These are phyloP conservation scores for Gila robusta DNA, from an alignment of 2,797 vertebrate genomes.

Conservation along the genomic window DNA sequence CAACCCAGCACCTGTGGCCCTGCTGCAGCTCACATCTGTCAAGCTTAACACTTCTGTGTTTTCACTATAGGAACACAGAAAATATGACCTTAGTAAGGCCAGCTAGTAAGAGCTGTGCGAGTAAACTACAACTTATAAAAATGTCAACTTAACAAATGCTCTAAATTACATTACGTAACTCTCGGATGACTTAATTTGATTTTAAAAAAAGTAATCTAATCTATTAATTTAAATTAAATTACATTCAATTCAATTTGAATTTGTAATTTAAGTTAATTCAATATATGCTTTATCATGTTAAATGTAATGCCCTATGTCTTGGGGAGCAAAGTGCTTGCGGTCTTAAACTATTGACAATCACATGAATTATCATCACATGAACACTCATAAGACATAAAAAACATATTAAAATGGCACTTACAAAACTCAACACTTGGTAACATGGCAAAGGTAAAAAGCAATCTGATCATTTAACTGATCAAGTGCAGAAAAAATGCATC, in stretches of 20 bases:
- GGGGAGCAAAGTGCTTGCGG: background rate
- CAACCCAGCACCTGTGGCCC: slow-evolving; percentile 76
- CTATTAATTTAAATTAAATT: too few species aligned
- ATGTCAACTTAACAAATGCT: background rate
- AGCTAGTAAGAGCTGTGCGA: too few species aligned
- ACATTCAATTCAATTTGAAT: background rate
- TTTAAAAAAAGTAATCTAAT: too few species aligned
- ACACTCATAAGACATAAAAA: background rate
- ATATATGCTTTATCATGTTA: background rate
- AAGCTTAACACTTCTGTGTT: slow-evolving; percentile 58
- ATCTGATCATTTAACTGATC: background rate
- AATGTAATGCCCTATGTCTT: background rate
- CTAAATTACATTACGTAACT: background rate
- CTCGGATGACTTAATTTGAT: background rate
- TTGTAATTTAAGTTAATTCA: background rate
- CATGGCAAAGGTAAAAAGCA: background rate
- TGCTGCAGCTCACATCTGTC: slow-evolving; percentile 77
- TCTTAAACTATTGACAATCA: background rate
- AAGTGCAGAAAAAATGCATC: background rate
- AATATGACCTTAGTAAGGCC: background rate
- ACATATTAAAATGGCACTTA: background rate
- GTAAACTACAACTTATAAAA: too few species aligned
- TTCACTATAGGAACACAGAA: background rate
- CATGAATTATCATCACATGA: background rate
- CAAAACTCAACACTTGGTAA: background rate